phyloP scores from a whole-genome alignment of 2,113 vertebrate species.

The Hippopotamus amphibius region DNA sequence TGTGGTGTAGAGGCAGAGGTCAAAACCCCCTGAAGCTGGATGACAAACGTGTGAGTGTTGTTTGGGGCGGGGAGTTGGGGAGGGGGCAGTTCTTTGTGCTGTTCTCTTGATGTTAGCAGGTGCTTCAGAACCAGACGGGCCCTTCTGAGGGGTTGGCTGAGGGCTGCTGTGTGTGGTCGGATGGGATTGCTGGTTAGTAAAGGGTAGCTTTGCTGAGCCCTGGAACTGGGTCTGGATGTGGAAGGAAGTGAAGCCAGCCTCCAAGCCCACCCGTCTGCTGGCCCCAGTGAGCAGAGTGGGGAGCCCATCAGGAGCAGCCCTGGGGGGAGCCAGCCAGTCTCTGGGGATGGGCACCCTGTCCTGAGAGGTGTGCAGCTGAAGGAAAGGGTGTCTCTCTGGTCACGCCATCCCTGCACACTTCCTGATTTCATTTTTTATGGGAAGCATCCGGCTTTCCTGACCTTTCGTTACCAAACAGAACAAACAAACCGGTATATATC shows the following conservation, averaged over 20 bases:
- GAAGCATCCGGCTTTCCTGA: conserved; percentile 5
- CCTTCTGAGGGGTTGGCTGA: background rate
- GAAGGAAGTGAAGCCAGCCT: background rate
- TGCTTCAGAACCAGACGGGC: background rate
- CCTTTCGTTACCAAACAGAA: background rate
- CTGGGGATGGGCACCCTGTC: background rate
- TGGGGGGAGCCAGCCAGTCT: background rate
- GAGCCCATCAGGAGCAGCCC: background rate
- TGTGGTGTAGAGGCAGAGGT: background rate
- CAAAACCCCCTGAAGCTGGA: background rate
- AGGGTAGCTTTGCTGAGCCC: background rate
- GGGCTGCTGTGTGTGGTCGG: background rate
- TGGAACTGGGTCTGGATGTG: background rate
- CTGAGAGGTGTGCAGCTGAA: background rate
- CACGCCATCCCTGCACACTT: background rate
- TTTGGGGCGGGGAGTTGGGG: fast-evolving
- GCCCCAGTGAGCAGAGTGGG: background rate
- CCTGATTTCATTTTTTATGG: background rate
- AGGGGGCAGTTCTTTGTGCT: background rate
- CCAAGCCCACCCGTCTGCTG: background rate
- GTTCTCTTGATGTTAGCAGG: background rate
- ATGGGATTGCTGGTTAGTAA: background rate
- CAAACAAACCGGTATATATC: background rate
- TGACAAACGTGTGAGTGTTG: fast-evolving
- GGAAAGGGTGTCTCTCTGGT: background rate